phyloP scores from a whole-genome alignment of 2,888 invertebrate genomes.

The Pseudeuparius sepicola region DNA sequence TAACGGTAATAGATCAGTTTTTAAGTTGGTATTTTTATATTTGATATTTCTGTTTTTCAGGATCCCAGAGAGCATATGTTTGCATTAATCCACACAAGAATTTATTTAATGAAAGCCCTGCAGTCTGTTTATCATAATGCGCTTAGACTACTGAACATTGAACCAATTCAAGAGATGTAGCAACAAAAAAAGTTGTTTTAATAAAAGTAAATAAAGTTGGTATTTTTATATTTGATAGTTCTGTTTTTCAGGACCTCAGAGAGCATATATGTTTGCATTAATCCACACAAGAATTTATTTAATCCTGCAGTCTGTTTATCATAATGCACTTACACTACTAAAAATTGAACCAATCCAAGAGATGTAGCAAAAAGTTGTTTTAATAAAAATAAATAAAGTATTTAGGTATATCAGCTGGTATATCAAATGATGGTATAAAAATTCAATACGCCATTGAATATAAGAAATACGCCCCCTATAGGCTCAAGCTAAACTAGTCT shows the following conservation, averaged over 20 bases:
- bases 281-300: constrained; percentile 62
- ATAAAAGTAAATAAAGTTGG: not conserved
- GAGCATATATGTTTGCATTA: constrained; percentile 54
- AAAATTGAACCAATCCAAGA: constrained; percentile 57
- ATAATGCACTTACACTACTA: constrained; percentile 51
- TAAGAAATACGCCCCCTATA: too few relatives aligned
- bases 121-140: constrained; percentile 54
- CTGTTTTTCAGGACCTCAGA: constrained; percentile 52
- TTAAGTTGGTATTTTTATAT: constrained; percentile 1
- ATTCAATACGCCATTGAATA: too few relatives aligned
- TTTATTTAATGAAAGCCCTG: constrained; percentile 56
- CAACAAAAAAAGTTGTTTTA: constrained; percentile 4
- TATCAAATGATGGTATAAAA: too few relatives aligned
- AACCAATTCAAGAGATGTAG: constrained; percentile 61
- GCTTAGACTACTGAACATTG: constrained; percentile 53
- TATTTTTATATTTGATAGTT: constrained; percentile 7
- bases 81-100: constrained; percentile 55
- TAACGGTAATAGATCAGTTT: constrained; percentile 48
- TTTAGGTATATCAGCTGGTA: too few relatives aligned
- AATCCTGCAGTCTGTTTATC: constrained; percentile 53
- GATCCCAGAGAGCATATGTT: constrained; percentile 57
- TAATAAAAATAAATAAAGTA: constrained; percentile 2
- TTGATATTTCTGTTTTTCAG: constrained; percentile 40
- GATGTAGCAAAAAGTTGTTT: constrained; percentile 45
- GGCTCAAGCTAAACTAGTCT: too few relatives aligned